These are phyloP conservation scores for Tuta absoluta DNA, from an alignment of 2,888 invertebrate genomes.

Conservation along the genomic window DNA sequence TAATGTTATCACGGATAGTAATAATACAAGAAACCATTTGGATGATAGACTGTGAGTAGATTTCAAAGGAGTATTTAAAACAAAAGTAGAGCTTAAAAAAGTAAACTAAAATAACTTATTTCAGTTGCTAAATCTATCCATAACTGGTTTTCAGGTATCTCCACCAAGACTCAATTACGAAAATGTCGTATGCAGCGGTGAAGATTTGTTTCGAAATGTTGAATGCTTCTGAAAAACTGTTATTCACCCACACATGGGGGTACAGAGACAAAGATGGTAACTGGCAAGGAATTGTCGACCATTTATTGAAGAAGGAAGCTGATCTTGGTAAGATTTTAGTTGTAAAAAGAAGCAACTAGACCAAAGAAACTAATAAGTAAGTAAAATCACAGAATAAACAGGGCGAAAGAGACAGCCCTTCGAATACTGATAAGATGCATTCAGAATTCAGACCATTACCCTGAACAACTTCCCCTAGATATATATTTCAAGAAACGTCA, in stretches of 20 bases:
- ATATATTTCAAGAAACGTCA: too few relatives aligned
- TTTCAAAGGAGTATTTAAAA: too few relatives aligned
- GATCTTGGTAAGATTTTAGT: slow-evolving; percentile 57
- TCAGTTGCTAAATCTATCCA: neutral
- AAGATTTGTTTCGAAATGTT: slow-evolving; percentile 72
- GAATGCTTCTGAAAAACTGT: slow-evolving; percentile 59
- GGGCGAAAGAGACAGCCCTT: too few relatives aligned
- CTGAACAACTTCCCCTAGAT: too few relatives aligned
- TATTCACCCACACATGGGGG: slow-evolving; percentile 72
- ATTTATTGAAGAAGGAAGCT: slow-evolving; percentile 63
- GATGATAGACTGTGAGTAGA: slow-evolving; percentile 67
- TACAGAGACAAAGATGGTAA: slow-evolving; percentile 68
- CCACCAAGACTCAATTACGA: slow-evolving; percentile 70
- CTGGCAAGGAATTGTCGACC: slow-evolving; percentile 68
- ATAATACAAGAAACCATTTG: slow-evolving; percentile 64
- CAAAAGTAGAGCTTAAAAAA: neutral
- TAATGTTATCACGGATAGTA: slow-evolving; percentile 68
- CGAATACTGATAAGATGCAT: too few relatives aligned
- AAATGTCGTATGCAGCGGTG: slow-evolving; percentile 68
- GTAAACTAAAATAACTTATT: neutral
- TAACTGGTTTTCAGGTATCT: slow-evolving; percentile 48
- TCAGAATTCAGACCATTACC: too few relatives aligned
- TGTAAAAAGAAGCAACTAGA: neutral
- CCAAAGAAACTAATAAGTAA: neutral
- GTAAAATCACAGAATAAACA: too few relatives aligned